phyloP scores from a whole-genome alignment of 2,797 vertebrate species.

The Perodicticus potto region DNA sequence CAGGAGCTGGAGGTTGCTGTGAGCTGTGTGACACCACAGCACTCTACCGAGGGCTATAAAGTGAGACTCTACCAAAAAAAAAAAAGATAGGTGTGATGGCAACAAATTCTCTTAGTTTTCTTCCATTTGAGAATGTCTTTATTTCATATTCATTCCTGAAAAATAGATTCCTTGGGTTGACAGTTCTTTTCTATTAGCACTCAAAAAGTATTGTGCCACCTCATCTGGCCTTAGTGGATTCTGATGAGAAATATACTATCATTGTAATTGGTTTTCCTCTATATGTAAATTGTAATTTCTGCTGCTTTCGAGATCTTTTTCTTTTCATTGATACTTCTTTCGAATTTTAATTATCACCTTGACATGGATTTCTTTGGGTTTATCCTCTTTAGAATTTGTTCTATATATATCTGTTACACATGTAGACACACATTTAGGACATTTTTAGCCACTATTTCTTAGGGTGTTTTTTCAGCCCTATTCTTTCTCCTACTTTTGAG shows the following conservation, averaged over 20 bases:
- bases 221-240: background rate
- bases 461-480: background rate
- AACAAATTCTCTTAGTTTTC: background rate
- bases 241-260: background rate
- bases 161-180: background rate
- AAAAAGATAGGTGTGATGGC: background rate
- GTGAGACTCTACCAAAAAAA: too few relatives aligned
- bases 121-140: background rate
- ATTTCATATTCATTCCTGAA: background rate
- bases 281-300: background rate
- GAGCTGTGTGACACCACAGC: too few relatives aligned
- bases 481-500: background rate
- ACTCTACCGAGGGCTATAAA: too few relatives aligned
- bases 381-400: background rate
- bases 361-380: background rate
- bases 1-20: too few relatives aligned
- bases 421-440: background rate
- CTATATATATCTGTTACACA: background rate
- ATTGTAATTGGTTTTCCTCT: background rate
- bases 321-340: background rate
- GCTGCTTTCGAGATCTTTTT: background rate
- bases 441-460: conserved; percentile 15
- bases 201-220: background rate
- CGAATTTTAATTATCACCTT: background rate
- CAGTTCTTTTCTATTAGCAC: background rate